These are phyloP conservation scores for Rhinoderma darwinii DNA, from an alignment of 2,113 vertebrate genomes.

Conservation along the genomic window DNA sequence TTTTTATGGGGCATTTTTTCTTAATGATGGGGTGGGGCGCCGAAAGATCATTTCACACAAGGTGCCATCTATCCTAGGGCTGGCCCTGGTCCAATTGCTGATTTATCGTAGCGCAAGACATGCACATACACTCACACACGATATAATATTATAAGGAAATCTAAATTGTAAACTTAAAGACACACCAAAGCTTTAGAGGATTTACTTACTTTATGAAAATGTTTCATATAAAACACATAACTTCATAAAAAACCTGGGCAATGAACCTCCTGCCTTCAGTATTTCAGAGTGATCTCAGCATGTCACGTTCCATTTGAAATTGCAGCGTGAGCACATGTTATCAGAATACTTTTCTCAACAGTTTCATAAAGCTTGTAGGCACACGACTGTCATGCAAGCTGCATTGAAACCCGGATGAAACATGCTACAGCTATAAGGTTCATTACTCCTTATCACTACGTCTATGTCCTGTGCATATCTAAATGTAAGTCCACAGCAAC, in stretches of 20 bases:
- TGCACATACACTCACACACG: neutral
- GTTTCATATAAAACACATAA: neutral
- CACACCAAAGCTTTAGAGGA: neutral
- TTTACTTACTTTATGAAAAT: neutral
- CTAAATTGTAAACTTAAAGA: neutral
- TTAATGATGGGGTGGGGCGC: too few species aligned
- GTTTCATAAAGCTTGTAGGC: neutral
- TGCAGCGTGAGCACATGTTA: neutral
- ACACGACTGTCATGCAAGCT: neutral
- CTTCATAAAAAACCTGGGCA: neutral
- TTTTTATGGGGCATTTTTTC: too few species aligned
- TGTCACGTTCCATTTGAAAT: constrained; percentile 15
- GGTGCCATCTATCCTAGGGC: too few species aligned
- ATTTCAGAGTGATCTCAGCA: neutral
- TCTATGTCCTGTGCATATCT: neutral
- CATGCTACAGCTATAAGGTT: neutral
- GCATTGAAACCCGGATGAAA: neutral
- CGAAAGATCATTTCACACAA: too few species aligned
- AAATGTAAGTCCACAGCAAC: neutral
- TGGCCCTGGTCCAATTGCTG: too few species aligned
- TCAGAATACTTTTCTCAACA: neutral
- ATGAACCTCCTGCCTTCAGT: neutral
- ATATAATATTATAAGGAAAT: neutral
- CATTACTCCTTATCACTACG: neutral
- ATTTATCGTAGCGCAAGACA: neutral